phyloP scores from a whole-genome alignment of 1,140 invertebrate species.

The Phymastichus coffea region DNA sequence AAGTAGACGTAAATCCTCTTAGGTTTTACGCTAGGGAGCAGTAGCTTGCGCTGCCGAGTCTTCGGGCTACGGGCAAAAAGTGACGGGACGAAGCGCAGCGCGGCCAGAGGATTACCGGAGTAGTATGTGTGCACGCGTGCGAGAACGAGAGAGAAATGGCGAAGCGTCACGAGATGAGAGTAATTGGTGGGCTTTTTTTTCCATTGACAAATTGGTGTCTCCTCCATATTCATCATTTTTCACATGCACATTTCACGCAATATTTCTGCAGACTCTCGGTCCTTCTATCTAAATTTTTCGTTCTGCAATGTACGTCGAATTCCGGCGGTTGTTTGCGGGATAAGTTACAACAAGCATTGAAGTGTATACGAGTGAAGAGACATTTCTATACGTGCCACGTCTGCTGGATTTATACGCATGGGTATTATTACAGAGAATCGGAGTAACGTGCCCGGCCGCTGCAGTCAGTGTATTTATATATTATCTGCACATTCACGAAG shows the following conservation, averaged over 20 bases:
- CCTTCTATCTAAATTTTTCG: too few species aligned
- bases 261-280: too few species aligned
- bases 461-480: background rate
- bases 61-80: background rate
- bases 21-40: conserved; percentile 6
- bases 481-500: conserved; percentile 12
- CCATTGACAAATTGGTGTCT: conserved; percentile 1
- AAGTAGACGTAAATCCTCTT: conserved; percentile 25
- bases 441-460: background rate
- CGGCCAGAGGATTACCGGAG: background rate
- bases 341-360: too few species aligned
- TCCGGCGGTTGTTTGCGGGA: too few species aligned
- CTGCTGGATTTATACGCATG: conserved; percentile 12
- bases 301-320: too few species aligned
- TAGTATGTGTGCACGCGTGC: too few species aligned
- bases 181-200: background rate
- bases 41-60: conserved; percentile 8
- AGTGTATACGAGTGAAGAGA: background rate
- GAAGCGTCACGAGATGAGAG: background rate
- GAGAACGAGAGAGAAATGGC: background rate
- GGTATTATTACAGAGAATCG: conserved; percentile 12
- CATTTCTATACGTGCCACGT: conserved; percentile 17
- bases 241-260: too few species aligned
- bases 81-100: background rate
- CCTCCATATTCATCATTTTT: too few species aligned